Conservation (phyloP, 1,140 invertebrate species). For the Leptinotarsa lineolata region DNA sequence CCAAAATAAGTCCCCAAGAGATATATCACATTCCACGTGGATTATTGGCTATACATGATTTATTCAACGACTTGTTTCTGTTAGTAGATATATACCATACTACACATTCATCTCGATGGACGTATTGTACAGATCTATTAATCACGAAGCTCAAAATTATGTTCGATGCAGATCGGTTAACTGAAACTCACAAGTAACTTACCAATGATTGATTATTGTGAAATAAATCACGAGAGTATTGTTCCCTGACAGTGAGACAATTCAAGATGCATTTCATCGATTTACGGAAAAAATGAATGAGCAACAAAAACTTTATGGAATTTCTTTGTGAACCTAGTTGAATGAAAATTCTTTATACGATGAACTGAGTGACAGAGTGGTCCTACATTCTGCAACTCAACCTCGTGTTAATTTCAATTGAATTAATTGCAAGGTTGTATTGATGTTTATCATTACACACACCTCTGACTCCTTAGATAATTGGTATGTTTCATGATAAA, state of each 20-base stretch:
- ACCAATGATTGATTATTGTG: neutral
- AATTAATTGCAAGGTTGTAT: too few relatives aligned
- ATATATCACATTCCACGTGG: neutral
- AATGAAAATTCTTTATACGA: too few relatives aligned
- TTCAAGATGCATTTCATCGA: too few relatives aligned
- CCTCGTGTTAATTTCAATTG: too few relatives aligned
- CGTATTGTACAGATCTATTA: constrained; percentile 1
- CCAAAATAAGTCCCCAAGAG: neutral
- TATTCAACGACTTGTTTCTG: constrained; percentile 5
- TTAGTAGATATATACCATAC: neutral
- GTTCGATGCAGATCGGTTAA: neutral
- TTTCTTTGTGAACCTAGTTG: too few relatives aligned
- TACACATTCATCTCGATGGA: neutral
- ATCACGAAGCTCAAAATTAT: neutral
- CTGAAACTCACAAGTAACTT: neutral
- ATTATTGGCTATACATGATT: constrained; percentile 1
- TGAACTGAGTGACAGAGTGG: too few relatives aligned
- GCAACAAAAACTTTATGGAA: too few relatives aligned
- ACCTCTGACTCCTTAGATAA: too few relatives aligned
- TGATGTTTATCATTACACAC: too few relatives aligned
- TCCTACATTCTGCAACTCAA: too few relatives aligned
- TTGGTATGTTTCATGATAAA: too few relatives aligned
- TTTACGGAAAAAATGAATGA: too few relatives aligned
- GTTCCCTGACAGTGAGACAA: neutral
- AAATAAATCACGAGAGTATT: neutral